A percentile compares a stretch with the other conserved stretches of the same genome.
These are phyloP conservation scores for Drosophila pseudoananassae DNA, from an alignment of 1,140 invertebrate species.

Conservation along the genomic window DNA sequence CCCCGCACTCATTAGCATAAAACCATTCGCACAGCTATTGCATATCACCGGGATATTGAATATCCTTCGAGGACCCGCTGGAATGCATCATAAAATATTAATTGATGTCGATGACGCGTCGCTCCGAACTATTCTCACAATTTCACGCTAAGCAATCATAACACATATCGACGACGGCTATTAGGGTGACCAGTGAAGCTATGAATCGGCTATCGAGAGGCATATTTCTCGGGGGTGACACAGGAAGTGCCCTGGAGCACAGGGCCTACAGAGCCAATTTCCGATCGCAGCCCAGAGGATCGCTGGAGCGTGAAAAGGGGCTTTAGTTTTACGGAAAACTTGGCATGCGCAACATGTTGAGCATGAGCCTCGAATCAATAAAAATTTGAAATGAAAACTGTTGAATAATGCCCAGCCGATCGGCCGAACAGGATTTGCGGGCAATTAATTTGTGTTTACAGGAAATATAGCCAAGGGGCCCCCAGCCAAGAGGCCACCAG, in stretches of 20 bases:
- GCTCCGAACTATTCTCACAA: slow-evolving; percentile 67
- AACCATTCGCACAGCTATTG: slow-evolving; percentile 74
- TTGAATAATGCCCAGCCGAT: slow-evolving; percentile 62
- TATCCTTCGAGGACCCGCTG: slow-evolving; percentile 53
- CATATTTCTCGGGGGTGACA: slow-evolving; percentile 2
- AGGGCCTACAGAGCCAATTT: slow-evolving; percentile 74
- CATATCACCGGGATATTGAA: slow-evolving; percentile 62
- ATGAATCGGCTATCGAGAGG: slow-evolving; percentile 34
- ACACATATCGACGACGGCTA: slow-evolving; percentile 10
- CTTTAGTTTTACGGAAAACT: slow-evolving; percentile 11
- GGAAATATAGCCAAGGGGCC: slow-evolving; percentile 44
- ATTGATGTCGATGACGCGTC: slow-evolving; percentile 52
- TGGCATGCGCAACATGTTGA: slow-evolving; percentile 76
- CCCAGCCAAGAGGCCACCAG: neutral
- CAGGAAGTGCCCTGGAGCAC: slow-evolving; percentile 60
- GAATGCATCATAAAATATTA: slow-evolving; percentile 67
- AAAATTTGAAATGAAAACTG: slow-evolving; percentile 77
- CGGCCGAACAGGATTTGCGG: slow-evolving; percentile 76
- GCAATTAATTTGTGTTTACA: slow-evolving; percentile 81
- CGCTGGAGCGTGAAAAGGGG: slow-evolving; percentile 53
- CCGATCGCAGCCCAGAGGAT: slow-evolving; percentile 58
- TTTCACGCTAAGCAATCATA: slow-evolving; percentile 79
- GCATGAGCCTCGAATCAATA: slow-evolving; percentile 56
- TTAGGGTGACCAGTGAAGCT: slow-evolving; percentile 76
- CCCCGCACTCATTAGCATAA: slow-evolving; percentile 62